Evolutionary conservation across 1,140 invertebrate genomes (phyloP).

Genomic region (Campodea augens): DNA sequence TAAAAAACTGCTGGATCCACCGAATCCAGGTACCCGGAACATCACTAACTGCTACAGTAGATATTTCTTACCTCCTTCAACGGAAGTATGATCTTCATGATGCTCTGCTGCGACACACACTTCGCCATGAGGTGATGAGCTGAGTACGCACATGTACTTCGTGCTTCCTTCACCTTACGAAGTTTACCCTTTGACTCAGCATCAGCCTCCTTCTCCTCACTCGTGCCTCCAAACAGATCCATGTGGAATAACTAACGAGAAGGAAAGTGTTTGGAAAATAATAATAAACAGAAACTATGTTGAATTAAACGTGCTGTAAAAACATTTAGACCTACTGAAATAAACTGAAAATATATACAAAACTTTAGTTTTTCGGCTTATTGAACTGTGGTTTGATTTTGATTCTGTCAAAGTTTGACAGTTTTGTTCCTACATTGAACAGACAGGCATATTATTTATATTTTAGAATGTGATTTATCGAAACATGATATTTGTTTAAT

Average conservation of each 20-base stretch:
- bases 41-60: background rate
- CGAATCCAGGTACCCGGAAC: too few species aligned
- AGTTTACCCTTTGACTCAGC: conserved; percentile 30
- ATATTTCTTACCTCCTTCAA: conserved; percentile 46
- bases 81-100: conserved; percentile 58
- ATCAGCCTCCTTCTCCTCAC: conserved; percentile 80
- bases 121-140: conserved; percentile 63
- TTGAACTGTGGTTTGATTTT: too few species aligned
- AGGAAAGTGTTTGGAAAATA: conserved; percentile 10
- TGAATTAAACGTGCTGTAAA: too few species aligned
- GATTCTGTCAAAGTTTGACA: too few species aligned
- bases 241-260: conserved; percentile 45
- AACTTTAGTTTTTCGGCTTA: too few species aligned
- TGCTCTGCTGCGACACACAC: conserved; percentile 50
- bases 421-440: too few species aligned
- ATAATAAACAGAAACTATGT: conserved; percentile 1
- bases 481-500: too few species aligned
- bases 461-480: too few species aligned
- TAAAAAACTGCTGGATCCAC: too few species aligned
- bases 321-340: too few species aligned
- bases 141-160: conserved; percentile 57
- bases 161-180: conserved; percentile 42
- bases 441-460: too few species aligned
- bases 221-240: conserved; percentile 69
- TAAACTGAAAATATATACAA: too few species aligned